Percentiles rank a stretch among this genome's conserved stretches.
Conservation (phyloP, 2,888 invertebrate species). For the Ectemnius continuus region DNA sequence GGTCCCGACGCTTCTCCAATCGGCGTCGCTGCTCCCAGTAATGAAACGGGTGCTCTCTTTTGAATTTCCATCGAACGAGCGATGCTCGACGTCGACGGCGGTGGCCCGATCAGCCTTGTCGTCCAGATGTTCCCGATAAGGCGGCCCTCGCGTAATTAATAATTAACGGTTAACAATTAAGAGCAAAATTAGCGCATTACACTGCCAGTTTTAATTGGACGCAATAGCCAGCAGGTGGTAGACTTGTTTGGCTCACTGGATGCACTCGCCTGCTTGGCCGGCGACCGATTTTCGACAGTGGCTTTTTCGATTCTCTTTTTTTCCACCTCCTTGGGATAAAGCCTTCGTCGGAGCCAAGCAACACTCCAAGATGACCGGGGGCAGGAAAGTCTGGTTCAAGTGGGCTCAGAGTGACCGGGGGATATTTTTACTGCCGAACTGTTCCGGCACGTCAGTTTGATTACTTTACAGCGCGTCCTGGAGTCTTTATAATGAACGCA, state of each 20-base stretch:
- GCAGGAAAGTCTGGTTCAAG: neutral
- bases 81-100: conserved; percentile 5
- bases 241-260: neutral
- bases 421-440: neutral
- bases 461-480: neutral
- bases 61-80: conserved; percentile 35
- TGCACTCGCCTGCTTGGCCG: neutral
- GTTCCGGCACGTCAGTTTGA: neutral
- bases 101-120: conserved; percentile 25
- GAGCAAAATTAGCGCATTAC: conserved; percentile 70
- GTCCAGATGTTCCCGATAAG: conserved; percentile 50
- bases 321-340: neutral
- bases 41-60: conserved; percentile 27
- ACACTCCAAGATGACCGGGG: too few species aligned
- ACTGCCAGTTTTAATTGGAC: conserved; percentile 71
- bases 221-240: conserved; percentile 27
- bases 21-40: conserved; percentile 10
- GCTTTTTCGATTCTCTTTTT: neutral
- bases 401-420: too few species aligned
- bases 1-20: conserved; percentile 6
- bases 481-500: neutral
- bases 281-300: conserved; percentile 1
- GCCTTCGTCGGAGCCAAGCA: too few species aligned
- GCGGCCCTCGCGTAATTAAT: conserved; percentile 53
- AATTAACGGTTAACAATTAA: conserved; percentile 71